Percentiles rank a stretch among this genome's conserved stretches.
These are phyloP conservation scores for Blastobasis lacticolella DNA, from an alignment of 2,888 invertebrate species.

Conservation along the genomic window DNA sequence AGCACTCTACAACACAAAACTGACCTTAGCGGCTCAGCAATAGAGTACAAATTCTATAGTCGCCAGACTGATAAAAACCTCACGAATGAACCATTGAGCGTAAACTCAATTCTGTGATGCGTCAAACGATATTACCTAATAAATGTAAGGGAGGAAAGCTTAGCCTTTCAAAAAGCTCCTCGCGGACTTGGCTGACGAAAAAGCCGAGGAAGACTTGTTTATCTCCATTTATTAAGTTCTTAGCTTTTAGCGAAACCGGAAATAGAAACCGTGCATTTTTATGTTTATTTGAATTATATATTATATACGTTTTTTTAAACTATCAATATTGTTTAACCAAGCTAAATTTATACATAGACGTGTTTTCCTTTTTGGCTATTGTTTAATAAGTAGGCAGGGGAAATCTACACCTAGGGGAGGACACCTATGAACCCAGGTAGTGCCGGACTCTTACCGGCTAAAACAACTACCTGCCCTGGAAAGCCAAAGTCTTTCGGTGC, in stretches of 20 bases:
- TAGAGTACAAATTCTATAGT: conserved; percentile 14
- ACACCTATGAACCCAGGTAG: too few relatives aligned
- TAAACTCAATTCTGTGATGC: conserved; percentile 40
- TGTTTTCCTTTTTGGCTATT: too few relatives aligned
- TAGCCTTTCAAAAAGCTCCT: conserved; percentile 2
- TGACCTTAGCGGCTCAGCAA: not conserved
- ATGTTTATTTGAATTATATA: too few relatives aligned
- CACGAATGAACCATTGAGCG: conserved; percentile 30
- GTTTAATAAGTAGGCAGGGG: too few relatives aligned
- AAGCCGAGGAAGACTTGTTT: conserved; percentile 1
- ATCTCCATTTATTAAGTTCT: not conserved
- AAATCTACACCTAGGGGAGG: too few relatives aligned
- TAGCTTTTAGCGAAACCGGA: not conserved
- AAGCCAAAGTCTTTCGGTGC: too few relatives aligned
- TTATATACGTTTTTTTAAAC: too few relatives aligned
- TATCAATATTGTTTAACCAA: too few relatives aligned
- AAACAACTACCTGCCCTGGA: too few relatives aligned
- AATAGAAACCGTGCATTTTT: too few relatives aligned
- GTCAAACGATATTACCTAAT: conserved; percentile 33
- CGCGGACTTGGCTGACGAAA: not conserved
- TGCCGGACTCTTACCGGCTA: too few relatives aligned
- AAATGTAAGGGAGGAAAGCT: conserved; percentile 1
- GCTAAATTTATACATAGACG: too few relatives aligned
- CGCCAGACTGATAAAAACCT: conserved; percentile 17
- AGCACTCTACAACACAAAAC: conserved; percentile 10